phyloP scores from a whole-genome alignment of 2,888 invertebrate species.

The Hypena proboscidalis region DNA sequence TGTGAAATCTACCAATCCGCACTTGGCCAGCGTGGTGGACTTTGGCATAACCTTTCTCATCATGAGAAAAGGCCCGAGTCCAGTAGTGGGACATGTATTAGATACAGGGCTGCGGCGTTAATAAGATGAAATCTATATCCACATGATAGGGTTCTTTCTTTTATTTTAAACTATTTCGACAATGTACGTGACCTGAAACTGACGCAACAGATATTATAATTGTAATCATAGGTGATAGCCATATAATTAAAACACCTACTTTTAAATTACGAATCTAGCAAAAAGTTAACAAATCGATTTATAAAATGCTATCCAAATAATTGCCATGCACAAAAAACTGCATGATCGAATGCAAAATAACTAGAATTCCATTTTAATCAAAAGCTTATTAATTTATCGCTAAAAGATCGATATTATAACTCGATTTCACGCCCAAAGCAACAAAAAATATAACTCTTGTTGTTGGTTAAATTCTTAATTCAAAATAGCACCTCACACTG shows the following conservation, averaged over 20 bases:
- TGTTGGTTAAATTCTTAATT: neutral
- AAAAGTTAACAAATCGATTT: neutral
- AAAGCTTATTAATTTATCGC: neutral
- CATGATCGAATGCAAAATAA: neutral
- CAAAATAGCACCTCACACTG: conserved; percentile 25
- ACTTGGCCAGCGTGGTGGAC: too few species aligned
- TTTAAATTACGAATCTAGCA: neutral
- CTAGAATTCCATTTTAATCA: conserved; percentile 3
- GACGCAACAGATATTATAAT: too few species aligned
- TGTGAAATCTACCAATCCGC: too few species aligned
- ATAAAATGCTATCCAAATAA: neutral
- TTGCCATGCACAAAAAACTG: neutral
- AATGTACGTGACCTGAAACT: too few species aligned
- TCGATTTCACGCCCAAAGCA: neutral
- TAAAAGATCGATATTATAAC: neutral
- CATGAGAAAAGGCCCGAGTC: too few species aligned
- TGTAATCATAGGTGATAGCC: neutral
- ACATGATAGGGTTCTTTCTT: too few species aligned
- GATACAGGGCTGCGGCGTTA: too few species aligned
- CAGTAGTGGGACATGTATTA: too few species aligned
- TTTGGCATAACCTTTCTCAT: too few species aligned
- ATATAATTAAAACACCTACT: neutral
- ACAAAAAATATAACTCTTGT: neutral
- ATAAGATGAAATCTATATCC: too few species aligned
- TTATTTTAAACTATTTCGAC: too few species aligned